Conservation (phyloP, 2,797 vertebrate genomes). For the Halcyon chelicuti region DNA sequence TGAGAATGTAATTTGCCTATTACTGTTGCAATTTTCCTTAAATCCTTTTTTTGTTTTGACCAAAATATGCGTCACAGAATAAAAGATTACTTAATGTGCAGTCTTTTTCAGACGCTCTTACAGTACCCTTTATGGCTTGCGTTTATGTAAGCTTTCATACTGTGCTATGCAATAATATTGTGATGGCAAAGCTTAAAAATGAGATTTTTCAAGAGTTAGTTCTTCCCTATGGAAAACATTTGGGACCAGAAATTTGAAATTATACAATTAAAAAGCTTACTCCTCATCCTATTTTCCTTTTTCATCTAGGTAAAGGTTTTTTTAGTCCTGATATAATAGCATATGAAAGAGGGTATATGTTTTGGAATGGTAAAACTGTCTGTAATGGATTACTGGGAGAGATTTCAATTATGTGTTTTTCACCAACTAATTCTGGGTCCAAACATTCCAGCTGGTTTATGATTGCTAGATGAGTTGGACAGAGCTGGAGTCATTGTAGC, state of each 20-base stretch:
- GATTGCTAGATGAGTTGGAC: conserved; percentile 44
- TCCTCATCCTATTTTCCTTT: background rate
- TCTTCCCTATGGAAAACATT: background rate
- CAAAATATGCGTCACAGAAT: background rate
- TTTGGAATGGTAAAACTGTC: background rate
- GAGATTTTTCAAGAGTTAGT: background rate
- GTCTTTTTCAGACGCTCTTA: background rate
- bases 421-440: background rate
- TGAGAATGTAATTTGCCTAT: background rate
- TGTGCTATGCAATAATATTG: background rate
- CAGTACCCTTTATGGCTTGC: background rate
- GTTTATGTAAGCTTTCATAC: background rate
- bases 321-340: background rate
- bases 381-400: background rate
- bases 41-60: background rate
- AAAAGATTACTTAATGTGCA: background rate
- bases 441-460: conserved; percentile 49
- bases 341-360: background rate
- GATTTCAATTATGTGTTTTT: background rate
- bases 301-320: background rate
- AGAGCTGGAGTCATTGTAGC: conserved; percentile 52
- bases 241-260: background rate
- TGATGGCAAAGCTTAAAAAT: background rate
- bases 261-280: background rate
- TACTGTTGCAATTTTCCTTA: background rate